Percentiles rank a stretch among this genome's conserved stretches.
phyloP scores from a whole-genome alignment of 2,797 vertebrate species.

The Cynopterus sphinx region DNA sequence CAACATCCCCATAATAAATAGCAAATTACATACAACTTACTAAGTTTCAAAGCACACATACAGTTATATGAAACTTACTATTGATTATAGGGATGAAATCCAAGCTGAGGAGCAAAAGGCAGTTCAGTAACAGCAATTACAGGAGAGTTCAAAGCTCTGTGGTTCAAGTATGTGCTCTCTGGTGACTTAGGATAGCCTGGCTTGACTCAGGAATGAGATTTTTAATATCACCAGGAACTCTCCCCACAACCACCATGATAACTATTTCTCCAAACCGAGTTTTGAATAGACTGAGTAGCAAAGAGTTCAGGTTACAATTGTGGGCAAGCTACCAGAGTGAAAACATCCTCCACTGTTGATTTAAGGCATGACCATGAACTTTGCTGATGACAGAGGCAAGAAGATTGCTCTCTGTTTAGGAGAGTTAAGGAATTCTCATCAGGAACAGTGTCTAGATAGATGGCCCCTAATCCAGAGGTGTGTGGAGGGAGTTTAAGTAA shows the following conservation, averaged over 20 bases:
- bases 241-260: neutral
- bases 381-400: neutral
- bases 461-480: neutral
- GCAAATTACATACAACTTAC: conserved; percentile 33
- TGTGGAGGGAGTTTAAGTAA: neutral
- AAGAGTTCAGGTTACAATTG: conserved; percentile 35
- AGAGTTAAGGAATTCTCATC: neutral
- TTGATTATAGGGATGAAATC: conserved; percentile 45
- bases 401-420: neutral
- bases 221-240: conserved; percentile 9
- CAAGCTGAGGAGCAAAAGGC: conserved; percentile 3
- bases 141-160: conserved; percentile 23
- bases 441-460: neutral
- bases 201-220: conserved; percentile 37
- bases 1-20: conserved; percentile 34
- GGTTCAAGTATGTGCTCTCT: neutral
- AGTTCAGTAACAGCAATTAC: conserved; percentile 18
- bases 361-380: conserved; percentile 1
- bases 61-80: conserved; percentile 40
- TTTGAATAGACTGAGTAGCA: conserved; percentile 31
- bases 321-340: neutral
- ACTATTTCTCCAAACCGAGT: conserved; percentile 9
- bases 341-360: neutral
- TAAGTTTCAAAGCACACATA: conserved; percentile 41
- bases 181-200: neutral